These are phyloP conservation scores for Calosoma granatense DNA, from an alignment of 1,140 invertebrate species.

Conservation along the genomic window DNA sequence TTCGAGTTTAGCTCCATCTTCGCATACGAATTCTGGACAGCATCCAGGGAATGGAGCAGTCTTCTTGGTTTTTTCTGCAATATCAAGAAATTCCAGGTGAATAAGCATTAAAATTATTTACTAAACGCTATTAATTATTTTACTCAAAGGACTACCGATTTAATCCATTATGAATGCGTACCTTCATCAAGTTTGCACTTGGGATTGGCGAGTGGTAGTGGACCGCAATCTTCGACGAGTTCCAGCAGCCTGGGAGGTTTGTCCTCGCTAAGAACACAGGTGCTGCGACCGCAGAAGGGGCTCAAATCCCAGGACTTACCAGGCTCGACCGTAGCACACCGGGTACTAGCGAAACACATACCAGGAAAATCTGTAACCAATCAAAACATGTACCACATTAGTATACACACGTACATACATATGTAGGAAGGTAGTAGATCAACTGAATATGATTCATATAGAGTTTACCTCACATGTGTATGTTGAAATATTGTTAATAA, in stretches of 20 bases:
- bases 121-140: too few relatives aligned
- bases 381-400: slow-evolving; percentile 17
- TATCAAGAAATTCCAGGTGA: background rate
- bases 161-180: too few relatives aligned
- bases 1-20: slow-evolving; percentile 70
- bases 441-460: too few relatives aligned
- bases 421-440: too few relatives aligned
- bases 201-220: slow-evolving; percentile 69
- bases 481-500: background rate
- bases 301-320: slow-evolving; percentile 72
- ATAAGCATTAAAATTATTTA: too few relatives aligned
- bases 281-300: slow-evolving; percentile 79
- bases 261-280: slow-evolving; percentile 68
- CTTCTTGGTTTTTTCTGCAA: slow-evolving; percentile 73
- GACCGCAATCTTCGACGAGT: slow-evolving; percentile 79
- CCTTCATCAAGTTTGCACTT: slow-evolving; percentile 73
- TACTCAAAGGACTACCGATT: too few relatives aligned
- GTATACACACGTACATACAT: background rate
- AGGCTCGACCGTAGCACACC: slow-evolving; percentile 73
- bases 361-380: slow-evolving; percentile 69
- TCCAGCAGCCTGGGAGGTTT: slow-evolving; percentile 62
- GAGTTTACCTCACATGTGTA: too few relatives aligned
- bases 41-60: slow-evolving; percentile 75
- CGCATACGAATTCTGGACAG: slow-evolving; percentile 76
- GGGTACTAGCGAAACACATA: slow-evolving; percentile 81